Evolutionary conservation across 2,888 invertebrate genomes (phyloP), one percentile per base, ranked within the genome.

Genomic region (Idaea aversata): DNA sequence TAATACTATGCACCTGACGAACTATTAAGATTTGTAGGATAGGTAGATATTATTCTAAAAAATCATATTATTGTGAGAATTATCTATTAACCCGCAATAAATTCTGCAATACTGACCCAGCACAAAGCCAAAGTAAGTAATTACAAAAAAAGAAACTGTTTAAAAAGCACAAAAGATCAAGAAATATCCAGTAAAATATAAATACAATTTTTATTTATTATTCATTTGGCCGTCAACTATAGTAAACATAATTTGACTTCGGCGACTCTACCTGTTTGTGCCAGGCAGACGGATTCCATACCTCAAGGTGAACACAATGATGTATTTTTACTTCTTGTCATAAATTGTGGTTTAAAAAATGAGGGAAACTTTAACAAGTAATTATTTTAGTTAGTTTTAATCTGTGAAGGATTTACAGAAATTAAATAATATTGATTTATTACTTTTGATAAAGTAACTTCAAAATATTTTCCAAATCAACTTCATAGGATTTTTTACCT

Each of bases 261-360:
- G 78, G 76, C 72, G 74, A 73, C 72, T 77, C 75, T 74, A 76
- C 75, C 78, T 74, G 72, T 69, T 70, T 70, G 75, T 79, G 75
- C 77, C 74, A 73, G 74, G 74, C 71, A 69, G 67, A 73, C 72
- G 73, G 71, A 72, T 71, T 71, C 65, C 66, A 59, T 69, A 47
- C 75, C 73, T 80, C 79, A 81, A 81, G 82, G 80, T 73, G 65
- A 80, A 69, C 63, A 66, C 35, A 61, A 36, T 62, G 64, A 64
- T 67, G 47, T 76, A 75, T 72, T 75, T 75, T 77, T 72, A 72
- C 64, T 66, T 64, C 59, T 68, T 70, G 69, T 63, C 59, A 67
- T 67, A 67, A 62, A 68, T 63, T 47, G 6, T 13, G 47, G 13
- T 47, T 47, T 47, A 47, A 47, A 47, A 47, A 47, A 47, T 47